A percentile compares a stretch with the other conserved stretches of the same genome.
phyloP scores from a whole-genome alignment of 2,888 invertebrate species.

The Vanessa cardui region DNA sequence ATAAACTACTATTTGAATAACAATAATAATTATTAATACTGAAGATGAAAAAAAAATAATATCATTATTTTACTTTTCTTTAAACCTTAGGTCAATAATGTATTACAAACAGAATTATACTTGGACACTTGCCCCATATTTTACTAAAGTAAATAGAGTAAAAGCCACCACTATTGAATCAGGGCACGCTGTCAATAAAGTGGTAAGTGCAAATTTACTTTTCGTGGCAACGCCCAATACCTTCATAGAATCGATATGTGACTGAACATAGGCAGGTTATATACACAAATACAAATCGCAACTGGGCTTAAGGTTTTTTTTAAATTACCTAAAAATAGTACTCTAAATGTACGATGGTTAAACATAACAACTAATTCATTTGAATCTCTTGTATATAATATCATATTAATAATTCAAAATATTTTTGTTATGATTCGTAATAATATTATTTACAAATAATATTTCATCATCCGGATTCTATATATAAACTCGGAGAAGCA shows the following conservation, averaged over 20 bases:
- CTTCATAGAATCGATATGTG: slow-evolving; percentile 31
- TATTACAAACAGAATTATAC: slow-evolving; percentile 6
- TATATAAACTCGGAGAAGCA: no score
- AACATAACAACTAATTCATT: no score
- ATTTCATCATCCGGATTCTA: no score
- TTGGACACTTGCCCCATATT: slow-evolving; percentile 31
- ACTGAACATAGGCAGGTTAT: slow-evolving; percentile 7
- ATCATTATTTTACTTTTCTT: not conserved
- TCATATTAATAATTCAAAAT: no score
- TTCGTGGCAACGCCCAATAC: slow-evolving; percentile 34
- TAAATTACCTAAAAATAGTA: no score
- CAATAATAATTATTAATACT: no score
- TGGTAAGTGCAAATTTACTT: slow-evolving; percentile 43
- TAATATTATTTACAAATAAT: no score
- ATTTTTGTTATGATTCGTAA: no score
- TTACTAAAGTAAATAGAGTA: slow-evolving; percentile 28
- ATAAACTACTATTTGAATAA: no score
- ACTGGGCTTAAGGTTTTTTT: not conserved
- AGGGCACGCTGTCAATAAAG: slow-evolving; percentile 43
- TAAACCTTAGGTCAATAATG: not conserved
- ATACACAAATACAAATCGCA: not conserved
- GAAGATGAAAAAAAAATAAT: no score
- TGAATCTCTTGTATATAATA: no score
- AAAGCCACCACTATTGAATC: slow-evolving; percentile 40
- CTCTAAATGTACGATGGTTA: no score